Evolutionary conservation across 2,888 invertebrate species (phyloP).

Genomic region (Chrysopilus asiliformis): DNA sequence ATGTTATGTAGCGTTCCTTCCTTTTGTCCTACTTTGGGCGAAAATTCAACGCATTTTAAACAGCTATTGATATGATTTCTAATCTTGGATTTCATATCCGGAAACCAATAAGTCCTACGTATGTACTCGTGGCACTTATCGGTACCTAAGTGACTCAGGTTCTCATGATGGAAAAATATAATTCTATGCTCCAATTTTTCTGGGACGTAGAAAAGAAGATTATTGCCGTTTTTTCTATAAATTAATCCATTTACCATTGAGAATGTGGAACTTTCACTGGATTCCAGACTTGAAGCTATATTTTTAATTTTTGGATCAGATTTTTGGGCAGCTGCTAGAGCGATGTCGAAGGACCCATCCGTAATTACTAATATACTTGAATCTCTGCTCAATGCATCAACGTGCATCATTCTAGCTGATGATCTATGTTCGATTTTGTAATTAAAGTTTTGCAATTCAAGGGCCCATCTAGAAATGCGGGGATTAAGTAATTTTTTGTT

Average conservation of each 20-base stretch:
- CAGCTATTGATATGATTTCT: conserved; percentile 3
- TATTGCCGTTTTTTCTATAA: conserved; percentile 1
- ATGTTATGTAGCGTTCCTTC: conserved; percentile 5
- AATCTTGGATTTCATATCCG: conserved; percentile 1
- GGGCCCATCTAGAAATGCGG: conserved; percentile 17
- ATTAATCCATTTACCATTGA: conserved; percentile 10
- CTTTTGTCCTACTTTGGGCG: not conserved
- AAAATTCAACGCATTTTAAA: conserved; percentile 4
- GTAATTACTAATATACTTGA: not conserved
- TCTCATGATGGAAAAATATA: conserved; percentile 3
- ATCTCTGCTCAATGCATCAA: conserved; percentile 20
- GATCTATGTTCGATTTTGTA: conserved; percentile 16
- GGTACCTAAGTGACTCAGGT: conserved; percentile 4
- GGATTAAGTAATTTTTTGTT: conserved; percentile 16
- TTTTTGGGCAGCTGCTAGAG: conserved; percentile 11
- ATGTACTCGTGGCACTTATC: conserved; percentile 2
- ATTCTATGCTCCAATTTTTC: conserved; percentile 2
- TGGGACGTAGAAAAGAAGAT: conserved; percentile 6
- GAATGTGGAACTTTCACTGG: conserved; percentile 8
- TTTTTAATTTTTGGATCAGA: conserved; percentile 15
- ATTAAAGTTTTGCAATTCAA: conserved; percentile 15
- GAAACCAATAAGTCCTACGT: not conserved
- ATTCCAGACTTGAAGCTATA: conserved; percentile 15
- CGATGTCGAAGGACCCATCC: not conserved
- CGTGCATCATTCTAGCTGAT: conserved; percentile 20